Evolutionary conservation across 2,113 vertebrate species (phyloP).

Genomic region (Eolophus roseicapilla): DNA sequence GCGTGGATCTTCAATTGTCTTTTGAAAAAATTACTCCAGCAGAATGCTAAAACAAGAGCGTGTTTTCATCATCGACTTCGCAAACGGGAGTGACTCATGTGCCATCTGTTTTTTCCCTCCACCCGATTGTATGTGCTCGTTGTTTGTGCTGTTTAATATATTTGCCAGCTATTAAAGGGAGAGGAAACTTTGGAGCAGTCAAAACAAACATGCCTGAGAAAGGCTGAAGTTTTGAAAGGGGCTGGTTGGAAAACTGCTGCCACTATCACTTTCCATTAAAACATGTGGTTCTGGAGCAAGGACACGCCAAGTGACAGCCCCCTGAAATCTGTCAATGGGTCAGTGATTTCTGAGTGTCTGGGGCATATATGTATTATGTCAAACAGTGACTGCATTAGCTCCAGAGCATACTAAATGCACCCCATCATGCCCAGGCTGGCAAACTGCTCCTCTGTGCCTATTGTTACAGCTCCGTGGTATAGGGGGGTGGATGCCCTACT

Average conservation of each 20-base stretch:
- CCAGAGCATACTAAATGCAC: background rate
- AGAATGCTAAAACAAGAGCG: slow-evolving; percentile 16
- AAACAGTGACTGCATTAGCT: background rate
- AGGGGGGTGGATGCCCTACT: background rate
- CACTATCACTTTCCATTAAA: background rate
- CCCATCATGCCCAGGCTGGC: background rate
- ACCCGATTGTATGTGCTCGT: background rate
- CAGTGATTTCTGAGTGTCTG: background rate
- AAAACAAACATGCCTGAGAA: slow-evolving; percentile 52
- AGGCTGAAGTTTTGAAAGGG: background rate
- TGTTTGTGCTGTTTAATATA: slow-evolving; percentile 50
- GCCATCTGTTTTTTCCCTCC: slow-evolving; percentile 59
- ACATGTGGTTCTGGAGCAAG: background rate
- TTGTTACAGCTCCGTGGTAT: background rate
- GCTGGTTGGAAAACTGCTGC: background rate
- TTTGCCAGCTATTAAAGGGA: slow-evolving; percentile 52
- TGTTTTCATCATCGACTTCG: background rate
- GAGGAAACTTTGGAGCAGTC: slow-evolving; percentile 54
- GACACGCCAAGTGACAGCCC: background rate
- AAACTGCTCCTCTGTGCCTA: background rate
- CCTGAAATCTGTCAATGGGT: accelerated
- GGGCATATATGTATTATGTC: background rate
- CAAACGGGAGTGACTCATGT: slow-evolving; percentile 54
- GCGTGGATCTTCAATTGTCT: background rate
- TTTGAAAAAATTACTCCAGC: background rate